Conservation (phyloP, 2,888 invertebrate genomes). For the Chelonus formosanus region DNA sequence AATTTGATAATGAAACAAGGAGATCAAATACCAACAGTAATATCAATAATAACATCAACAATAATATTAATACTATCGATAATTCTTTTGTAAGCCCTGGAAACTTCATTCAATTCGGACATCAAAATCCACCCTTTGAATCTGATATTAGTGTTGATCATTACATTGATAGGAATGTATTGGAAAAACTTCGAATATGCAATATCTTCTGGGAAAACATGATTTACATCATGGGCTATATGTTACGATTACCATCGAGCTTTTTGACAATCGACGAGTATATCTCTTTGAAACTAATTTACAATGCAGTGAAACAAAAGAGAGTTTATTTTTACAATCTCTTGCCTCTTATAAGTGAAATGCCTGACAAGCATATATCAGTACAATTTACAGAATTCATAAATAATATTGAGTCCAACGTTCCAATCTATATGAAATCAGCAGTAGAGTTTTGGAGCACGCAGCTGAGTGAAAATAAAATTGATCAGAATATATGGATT, state of each 20-base stretch:
- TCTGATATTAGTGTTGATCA: neutral
- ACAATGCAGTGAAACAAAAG: slow-evolving; percentile 38
- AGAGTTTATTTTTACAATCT: slow-evolving; percentile 38
- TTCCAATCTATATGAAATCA: slow-evolving; percentile 39
- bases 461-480: slow-evolving; percentile 4
- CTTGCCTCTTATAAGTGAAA: slow-evolving; percentile 29
- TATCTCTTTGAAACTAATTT: slow-evolving; percentile 39
- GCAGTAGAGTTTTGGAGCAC: slow-evolving; percentile 33
- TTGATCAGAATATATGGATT: slow-evolving; percentile 22
- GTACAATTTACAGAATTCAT: slow-evolving; percentile 40
- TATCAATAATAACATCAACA: slow-evolving; percentile 9
- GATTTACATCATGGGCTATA: slow-evolving; percentile 42
- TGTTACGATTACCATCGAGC: slow-evolving; percentile 37
- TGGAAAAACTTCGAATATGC: slow-evolving; percentile 28
- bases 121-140: neutral
- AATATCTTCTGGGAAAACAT: slow-evolving; percentile 41
- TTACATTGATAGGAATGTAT: slow-evolving; percentile 13
- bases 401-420: slow-evolving; percentile 29
- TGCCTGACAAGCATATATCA: slow-evolving; percentile 15
- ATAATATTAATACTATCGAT: slow-evolving; percentile 2
- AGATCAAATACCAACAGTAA: neutral
- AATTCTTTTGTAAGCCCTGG: neutral
- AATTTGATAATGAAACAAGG: no score
- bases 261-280: slow-evolving; percentile 40
- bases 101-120: neutral